phyloP scores from a whole-genome alignment of 2,113 vertebrate species.

The Pycnonotus jocosus region DNA sequence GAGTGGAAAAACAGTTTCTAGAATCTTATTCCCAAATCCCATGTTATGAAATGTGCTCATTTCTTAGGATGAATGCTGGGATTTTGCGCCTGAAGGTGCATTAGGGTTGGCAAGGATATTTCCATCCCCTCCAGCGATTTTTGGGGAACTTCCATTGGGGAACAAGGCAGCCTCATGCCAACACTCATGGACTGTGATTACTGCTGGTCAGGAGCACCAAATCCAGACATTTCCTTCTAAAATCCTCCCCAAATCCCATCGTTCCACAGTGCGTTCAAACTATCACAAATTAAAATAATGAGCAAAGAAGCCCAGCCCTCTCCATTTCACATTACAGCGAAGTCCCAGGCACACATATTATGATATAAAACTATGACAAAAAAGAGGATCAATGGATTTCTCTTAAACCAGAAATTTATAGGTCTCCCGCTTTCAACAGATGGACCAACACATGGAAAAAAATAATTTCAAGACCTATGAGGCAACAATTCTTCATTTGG shows the following conservation, averaged over 20 bases:
- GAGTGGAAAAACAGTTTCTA: neutral
- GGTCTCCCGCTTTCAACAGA: neutral
- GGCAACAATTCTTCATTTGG: neutral
- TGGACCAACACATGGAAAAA: neutral
- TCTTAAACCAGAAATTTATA: neutral
- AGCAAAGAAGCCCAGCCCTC: neutral
- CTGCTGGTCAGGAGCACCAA: neutral
- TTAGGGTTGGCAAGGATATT: neutral
- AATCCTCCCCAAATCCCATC: neutral
- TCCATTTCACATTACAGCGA: neutral
- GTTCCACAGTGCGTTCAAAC: neutral
- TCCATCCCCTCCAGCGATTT: neutral
- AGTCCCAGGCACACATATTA: neutral
- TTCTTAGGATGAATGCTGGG: neutral
- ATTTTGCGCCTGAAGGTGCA: neutral
- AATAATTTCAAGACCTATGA: neutral
- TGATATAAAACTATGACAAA: neutral
- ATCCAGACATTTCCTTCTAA: neutral
- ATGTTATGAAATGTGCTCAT: neutral
- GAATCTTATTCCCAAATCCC: neutral
- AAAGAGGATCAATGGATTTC: neutral
- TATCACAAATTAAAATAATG: neutral
- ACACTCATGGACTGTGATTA: fast-evolving
- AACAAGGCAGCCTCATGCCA: neutral
- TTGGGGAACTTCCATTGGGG: neutral